Conservation (phyloP, 2,797 vertebrate genomes). For the Liparis tanakae region DNA sequence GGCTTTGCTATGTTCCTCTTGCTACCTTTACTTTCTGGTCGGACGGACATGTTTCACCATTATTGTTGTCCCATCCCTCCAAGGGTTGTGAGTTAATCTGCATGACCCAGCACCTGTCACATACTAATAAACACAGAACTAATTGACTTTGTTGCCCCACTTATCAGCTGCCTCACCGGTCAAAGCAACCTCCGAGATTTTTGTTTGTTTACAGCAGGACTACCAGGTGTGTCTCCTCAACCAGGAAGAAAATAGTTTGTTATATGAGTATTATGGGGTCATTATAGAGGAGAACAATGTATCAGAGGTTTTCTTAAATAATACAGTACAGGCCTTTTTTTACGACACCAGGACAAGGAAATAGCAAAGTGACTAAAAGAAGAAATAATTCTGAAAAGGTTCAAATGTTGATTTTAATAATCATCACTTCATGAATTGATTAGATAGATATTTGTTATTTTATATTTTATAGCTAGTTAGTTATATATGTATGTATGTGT, state of each 20-base stretch:
- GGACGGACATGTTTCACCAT: conserved; percentile 84
- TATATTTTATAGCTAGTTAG: conserved; percentile 15
- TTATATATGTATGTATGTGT: conserved; percentile 30
- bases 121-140: conserved; percentile 87
- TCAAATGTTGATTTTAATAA: conserved; percentile 6
- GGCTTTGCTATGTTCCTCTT: conserved; percentile 83
- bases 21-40: conserved; percentile 87
- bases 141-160: conserved; percentile 84
- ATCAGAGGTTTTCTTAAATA: conserved; percentile 26
- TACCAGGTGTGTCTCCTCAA: conserved; percentile 63
- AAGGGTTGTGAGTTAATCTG: conserved; percentile 87
- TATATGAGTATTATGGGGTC: conserved; percentile 46
- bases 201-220: conserved; percentile 70
- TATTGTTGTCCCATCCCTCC: conserved; percentile 85
- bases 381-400: not conserved
- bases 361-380: not conserved
- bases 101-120: conserved; percentile 86
- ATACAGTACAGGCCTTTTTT: not conserved
- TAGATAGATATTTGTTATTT: conserved; percentile 3
- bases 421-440: not conserved
- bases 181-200: conserved; percentile 66
- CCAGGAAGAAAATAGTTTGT: conserved; percentile 54
- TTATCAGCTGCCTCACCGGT: conserved; percentile 73
- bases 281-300: conserved; percentile 35
- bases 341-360: not conserved